Evolutionary conservation across 1,140 invertebrate genomes (phyloP).

Genomic region (Eriosoma lanigerum): DNA sequence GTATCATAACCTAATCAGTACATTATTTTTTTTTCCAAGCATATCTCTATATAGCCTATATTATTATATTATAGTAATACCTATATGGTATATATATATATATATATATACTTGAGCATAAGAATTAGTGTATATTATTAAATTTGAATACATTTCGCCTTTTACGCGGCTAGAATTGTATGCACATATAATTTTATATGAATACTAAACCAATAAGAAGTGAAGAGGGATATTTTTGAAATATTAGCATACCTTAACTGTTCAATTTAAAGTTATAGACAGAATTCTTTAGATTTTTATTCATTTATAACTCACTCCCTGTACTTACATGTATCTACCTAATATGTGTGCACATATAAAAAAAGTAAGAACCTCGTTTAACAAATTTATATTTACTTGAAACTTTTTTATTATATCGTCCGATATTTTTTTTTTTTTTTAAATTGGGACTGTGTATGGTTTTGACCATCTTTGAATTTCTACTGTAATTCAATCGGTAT

Average conservation of each 20-base stretch:
- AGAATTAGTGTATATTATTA: background rate
- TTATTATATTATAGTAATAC: no score
- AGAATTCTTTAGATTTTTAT: background rate
- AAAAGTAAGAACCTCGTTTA: no score
- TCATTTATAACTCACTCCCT: background rate
- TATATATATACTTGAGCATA: no score
- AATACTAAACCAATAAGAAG: background rate
- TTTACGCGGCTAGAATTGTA: no score
- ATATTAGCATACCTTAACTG: background rate
- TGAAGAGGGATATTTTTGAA: background rate
- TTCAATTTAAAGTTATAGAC: slow-evolving; percentile 14
- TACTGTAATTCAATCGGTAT: background rate
- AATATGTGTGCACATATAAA: no score
- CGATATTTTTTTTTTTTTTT: background rate
- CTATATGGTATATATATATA: no score
- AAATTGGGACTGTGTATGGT: background rate
- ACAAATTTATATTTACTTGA: background rate
- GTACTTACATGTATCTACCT: no score
- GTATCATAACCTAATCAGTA: background rate
- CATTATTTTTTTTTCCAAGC: background rate
- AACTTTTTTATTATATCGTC: background rate
- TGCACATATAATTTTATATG: background rate
- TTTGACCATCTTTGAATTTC: background rate
- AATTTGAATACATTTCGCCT: background rate
- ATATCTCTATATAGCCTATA: no score